Evolutionary conservation across 2,113 vertebrate genomes (phyloP), one percentile per base, ranked within the genome.

Genomic region (Onychostoma macrolepis): DNA sequence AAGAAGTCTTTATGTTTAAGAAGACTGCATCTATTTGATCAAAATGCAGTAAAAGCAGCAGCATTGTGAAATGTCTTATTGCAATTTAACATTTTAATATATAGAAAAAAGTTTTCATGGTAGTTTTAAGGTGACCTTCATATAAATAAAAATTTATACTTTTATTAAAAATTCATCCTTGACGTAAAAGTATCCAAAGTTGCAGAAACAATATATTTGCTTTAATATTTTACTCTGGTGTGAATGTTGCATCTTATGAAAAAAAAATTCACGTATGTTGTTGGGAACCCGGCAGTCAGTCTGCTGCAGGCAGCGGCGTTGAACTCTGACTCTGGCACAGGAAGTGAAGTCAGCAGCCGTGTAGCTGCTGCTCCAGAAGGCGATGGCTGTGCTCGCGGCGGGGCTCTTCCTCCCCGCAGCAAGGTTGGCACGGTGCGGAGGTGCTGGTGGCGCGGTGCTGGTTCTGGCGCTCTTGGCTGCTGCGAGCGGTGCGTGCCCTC

Each of bases 401-500:
- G 3, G 17, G 19, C 84, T 76, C 91, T 87, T 86, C 78, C 86
- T 56, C 30, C 43, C 83, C 26, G 4, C 28, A 80, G 91, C 48
- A 85, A 92, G 92, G 94, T 95, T 98, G 97, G 97, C 97, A 96
- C 89, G 2, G 92, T 24, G 91, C 93, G 91, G 92, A 90, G 92
- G 93, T 93, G 92, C 53, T 93, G 94, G 86, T 92, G 88, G 93
- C 83, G 87, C 93, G 92, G 94, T 85, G 93, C 95, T 94, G 95
- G 94, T 93, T 95, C 92, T 90, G 84, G 86, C 92, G 13, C 93
- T 95, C 93, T 95, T 94, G 95, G 95, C 96, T 96, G 95, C 90
- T 94, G 96, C 93, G 96, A 95, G 93, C 93, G 92, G 95, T 96
- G 94, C 95, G 56, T 94, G 97, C 96, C 97, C 98, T 97, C 97